Conservation (phyloP, 2,113 vertebrate species). For the Rallus limicola region DNA sequence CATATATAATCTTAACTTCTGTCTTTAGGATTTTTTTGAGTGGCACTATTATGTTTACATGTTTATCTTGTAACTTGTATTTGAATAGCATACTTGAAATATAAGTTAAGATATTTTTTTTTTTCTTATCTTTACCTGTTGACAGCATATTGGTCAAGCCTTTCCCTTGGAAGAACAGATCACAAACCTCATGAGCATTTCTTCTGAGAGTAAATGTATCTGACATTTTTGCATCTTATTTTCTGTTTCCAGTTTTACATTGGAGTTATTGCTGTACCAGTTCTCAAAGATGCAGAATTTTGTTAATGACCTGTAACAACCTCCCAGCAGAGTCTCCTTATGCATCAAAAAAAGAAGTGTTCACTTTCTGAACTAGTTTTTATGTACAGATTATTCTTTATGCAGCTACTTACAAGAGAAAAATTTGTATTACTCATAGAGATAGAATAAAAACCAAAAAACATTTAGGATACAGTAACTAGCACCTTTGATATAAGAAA, state of each 20-base stretch:
- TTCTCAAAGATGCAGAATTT: neutral
- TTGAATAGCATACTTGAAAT: neutral
- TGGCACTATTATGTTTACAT: neutral
- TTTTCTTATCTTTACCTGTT: neutral
- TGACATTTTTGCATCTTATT: neutral
- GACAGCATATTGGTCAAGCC: neutral
- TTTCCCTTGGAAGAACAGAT: neutral
- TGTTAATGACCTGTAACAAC: neutral
- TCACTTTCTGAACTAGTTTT: neutral
- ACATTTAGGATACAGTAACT: neutral
- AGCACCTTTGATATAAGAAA: neutral
- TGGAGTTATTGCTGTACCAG: neutral
- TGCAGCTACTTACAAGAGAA: neutral
- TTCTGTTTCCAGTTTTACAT: neutral
- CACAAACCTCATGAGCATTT: neutral
- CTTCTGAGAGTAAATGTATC: neutral
- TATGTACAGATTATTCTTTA: neutral
- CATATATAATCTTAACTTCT: neutral
- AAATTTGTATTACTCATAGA: neutral
- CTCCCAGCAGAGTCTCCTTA: neutral
- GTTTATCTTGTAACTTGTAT: neutral
- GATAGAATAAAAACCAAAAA: neutral
- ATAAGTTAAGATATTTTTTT: neutral
- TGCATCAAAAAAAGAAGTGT: neutral
- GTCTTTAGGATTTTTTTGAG: neutral